These are phyloP conservation scores for Ptychobarbus kaznakovi DNA, from an alignment of 2,797 vertebrate species.

Conservation along the genomic window DNA sequence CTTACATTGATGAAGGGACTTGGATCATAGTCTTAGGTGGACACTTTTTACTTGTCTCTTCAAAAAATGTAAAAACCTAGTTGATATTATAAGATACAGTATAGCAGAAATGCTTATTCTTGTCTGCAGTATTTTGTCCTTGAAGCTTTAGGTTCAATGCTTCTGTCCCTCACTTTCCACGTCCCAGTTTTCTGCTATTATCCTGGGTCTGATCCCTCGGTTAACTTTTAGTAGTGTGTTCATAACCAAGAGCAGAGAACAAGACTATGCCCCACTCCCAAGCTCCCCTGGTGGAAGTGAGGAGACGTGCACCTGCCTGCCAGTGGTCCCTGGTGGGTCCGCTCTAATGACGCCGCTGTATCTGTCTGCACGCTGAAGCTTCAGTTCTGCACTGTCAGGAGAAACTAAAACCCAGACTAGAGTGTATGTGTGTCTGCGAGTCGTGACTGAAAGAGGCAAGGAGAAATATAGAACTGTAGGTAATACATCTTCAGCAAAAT, in stretches of 20 bases:
- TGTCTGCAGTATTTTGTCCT: constrained; percentile 17
- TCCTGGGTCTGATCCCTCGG: constrained; percentile 51
- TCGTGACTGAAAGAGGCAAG: constrained; percentile 13
- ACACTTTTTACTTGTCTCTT: background rate
- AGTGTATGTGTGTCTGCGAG: constrained; percentile 27
- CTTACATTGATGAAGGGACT: background rate
- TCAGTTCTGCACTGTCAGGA: constrained; percentile 67
- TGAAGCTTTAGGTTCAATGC: background rate
- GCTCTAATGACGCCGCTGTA: constrained; percentile 40
- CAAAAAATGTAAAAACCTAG: constrained; percentile 1
- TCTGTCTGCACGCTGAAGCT: constrained; percentile 59
- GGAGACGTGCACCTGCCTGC: constrained; percentile 42
- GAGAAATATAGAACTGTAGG: constrained; percentile 14
- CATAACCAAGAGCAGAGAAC: constrained; percentile 61
- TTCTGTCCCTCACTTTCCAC: background rate
- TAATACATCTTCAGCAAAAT: background rate
- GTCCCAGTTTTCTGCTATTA: constrained; percentile 36
- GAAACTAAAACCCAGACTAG: constrained; percentile 63
- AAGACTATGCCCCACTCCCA: constrained; percentile 48
- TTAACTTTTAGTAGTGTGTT: constrained; percentile 59
- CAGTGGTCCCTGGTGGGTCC: constrained; percentile 32
- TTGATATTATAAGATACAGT: background rate
- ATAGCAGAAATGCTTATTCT: background rate
- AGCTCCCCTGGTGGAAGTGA: constrained; percentile 50
- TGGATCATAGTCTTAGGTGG: background rate